These are phyloP conservation scores for Bombus terrestris DNA, from an alignment of 1,140 invertebrate genomes.

Conservation along the genomic window DNA sequence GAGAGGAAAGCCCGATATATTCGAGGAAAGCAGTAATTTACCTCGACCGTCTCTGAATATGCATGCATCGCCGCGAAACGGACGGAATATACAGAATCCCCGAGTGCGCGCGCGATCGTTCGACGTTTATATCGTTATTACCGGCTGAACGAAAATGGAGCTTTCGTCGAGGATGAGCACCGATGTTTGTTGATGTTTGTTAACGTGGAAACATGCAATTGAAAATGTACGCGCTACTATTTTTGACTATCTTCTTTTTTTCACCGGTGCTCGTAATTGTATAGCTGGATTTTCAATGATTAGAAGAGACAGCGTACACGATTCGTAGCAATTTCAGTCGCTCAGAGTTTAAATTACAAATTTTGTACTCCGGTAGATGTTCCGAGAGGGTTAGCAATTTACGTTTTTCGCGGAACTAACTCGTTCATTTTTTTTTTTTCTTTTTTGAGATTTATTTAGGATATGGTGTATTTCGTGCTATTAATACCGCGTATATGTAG, in stretches of 20 bases:
- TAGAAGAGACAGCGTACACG: too few relatives aligned
- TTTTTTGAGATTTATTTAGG: neutral
- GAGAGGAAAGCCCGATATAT: conserved; percentile 13
- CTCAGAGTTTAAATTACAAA: neutral
- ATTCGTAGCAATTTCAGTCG: neutral
- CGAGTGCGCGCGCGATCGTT: neutral
- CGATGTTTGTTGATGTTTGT: neutral
- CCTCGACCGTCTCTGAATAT: conserved; percentile 11
- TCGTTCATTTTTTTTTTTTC: neutral
- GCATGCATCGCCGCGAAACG: conserved; percentile 1
- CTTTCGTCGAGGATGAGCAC: neutral
- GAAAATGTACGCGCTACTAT: neutral
- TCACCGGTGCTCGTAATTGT: neutral
- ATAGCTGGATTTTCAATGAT: conserved; percentile 7
- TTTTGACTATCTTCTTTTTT: neutral
- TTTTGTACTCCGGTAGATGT: neutral
- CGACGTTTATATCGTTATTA: conserved; percentile 27
- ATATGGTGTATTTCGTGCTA: neutral
- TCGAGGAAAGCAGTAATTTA: conserved; percentile 44
- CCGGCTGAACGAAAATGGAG: neutral
- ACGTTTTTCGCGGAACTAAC: neutral
- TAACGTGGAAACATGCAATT: neutral
- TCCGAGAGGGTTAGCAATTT: neutral
- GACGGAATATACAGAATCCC: neutral
- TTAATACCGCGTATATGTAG: too few relatives aligned